A percentile compares a stretch with the other conserved stretches of the same genome.
Evolutionary conservation across 2,113 vertebrate species (phyloP).

Genomic region (Arizona elegans): DNA sequence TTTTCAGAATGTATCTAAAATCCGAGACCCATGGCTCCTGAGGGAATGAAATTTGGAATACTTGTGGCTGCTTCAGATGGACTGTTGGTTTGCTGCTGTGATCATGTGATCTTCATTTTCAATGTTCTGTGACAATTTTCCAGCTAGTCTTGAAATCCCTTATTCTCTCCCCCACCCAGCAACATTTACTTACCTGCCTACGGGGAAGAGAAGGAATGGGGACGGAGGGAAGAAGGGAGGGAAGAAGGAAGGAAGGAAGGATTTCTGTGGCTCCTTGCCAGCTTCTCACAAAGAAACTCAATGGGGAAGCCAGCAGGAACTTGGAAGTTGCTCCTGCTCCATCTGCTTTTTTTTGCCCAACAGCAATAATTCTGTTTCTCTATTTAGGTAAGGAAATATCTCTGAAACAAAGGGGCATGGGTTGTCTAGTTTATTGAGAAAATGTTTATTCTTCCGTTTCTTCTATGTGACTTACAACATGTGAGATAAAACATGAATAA

Average conservation of each 20-base stretch:
- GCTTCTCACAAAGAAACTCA: not conserved
- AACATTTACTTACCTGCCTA: not conserved
- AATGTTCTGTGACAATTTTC: not conserved
- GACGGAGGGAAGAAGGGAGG: not conserved
- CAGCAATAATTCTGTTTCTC: not conserved
- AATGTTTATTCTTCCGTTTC: not conserved
- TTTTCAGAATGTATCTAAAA: not conserved
- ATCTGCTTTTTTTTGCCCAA: not conserved
- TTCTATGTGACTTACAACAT: not conserved
- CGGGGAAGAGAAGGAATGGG: not conserved
- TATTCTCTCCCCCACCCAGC: not conserved
- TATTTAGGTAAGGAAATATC: not conserved
- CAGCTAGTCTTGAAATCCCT: not conserved
- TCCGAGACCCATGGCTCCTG: not conserved
- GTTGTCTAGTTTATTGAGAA: not conserved
- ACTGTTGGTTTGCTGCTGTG: not conserved
- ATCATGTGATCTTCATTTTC: not conserved
- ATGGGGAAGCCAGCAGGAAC: not conserved
- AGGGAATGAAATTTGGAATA: not conserved
- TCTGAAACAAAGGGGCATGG: not conserved
- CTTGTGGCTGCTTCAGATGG: not conserved
- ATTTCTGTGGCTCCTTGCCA: not conserved
- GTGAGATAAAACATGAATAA: not conserved
- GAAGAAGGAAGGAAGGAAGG: not conserved
- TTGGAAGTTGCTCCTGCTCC: not conserved